Evolutionary conservation across 2,888 invertebrate species (phyloP).

Genomic region (Volucella inanis): DNA sequence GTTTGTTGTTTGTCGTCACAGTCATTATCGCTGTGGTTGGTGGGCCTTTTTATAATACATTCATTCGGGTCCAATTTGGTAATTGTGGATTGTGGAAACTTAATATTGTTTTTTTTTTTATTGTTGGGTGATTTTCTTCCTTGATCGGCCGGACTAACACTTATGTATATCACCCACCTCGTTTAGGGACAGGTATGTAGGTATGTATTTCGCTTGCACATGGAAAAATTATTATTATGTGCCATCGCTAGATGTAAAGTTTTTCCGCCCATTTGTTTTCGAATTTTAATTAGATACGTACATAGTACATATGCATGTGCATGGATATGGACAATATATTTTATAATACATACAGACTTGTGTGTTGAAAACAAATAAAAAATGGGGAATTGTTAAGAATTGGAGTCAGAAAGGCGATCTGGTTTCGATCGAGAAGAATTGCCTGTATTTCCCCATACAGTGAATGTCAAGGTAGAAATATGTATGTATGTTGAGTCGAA

Average conservation of each 20-base stretch:
- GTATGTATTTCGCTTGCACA: conserved; percentile 42
- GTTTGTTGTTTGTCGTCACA: conserved; percentile 68
- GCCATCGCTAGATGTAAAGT: conserved; percentile 53
- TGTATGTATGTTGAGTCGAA: conserved; percentile 59
- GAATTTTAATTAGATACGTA: conserved; percentile 68
- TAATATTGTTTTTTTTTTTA: conserved; percentile 23
- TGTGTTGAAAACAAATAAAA: not conserved
- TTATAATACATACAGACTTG: conserved; percentile 14
- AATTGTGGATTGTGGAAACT: conserved; percentile 58
- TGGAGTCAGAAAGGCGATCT: conserved; percentile 39
- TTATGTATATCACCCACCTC: conserved; percentile 23
- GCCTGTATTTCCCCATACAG: not conserved
- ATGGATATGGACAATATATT: no score
- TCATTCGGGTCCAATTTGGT: no score
- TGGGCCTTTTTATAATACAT: no score
- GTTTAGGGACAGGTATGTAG: conserved; percentile 39
- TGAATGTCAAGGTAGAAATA: conserved; percentile 56
- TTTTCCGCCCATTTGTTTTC: conserved; percentile 58
- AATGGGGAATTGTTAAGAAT: conserved; percentile 29
- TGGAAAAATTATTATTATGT: conserved; percentile 53
- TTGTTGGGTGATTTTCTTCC: conserved; percentile 67
- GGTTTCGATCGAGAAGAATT: conserved; percentile 42
- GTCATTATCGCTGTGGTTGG: conserved; percentile 15
- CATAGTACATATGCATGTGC: no score
- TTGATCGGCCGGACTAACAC: conserved; percentile 35